Evolutionary conservation across 2,797 vertebrate genomes (phyloP).

Genomic region (Dallia pectoralis): DNA sequence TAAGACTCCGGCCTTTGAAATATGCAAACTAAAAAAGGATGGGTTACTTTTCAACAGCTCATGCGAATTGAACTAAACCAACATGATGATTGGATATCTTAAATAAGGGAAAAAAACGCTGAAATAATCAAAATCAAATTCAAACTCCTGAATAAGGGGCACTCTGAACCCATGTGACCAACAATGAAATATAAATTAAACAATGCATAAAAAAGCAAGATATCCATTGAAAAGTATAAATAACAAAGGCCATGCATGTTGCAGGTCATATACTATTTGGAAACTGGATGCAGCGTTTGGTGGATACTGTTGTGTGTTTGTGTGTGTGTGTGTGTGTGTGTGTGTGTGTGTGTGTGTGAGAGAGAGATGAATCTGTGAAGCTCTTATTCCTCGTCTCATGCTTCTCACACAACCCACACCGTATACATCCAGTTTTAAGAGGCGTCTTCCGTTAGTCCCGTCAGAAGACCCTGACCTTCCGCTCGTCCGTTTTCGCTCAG

Average conservation of each 20-base stretch:
- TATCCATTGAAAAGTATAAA: constrained; percentile 64
- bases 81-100: constrained; percentile 12
- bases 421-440: constrained; percentile 60
- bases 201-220: constrained; percentile 64
- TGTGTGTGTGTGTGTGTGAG: constrained; percentile 32
- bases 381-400: constrained; percentile 71
- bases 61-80: constrained; percentile 72
- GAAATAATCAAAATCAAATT: background rate
- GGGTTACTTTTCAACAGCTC: constrained; percentile 71
- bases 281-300: constrained; percentile 75
- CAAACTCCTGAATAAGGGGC: constrained; percentile 7
- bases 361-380: constrained; percentile 65
- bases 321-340: too few species aligned
- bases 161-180: background rate
- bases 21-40: constrained; percentile 57
- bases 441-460: constrained; percentile 40
- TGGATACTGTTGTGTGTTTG: constrained; percentile 58
- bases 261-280: constrained; percentile 71
- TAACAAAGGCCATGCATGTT: constrained; percentile 68
- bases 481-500: constrained; percentile 18
- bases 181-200: constrained; percentile 29
- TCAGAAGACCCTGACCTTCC: constrained; percentile 35
- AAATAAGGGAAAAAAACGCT: constrained; percentile 17
- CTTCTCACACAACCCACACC: constrained; percentile 71
- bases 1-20: constrained; percentile 61